Conservation (phyloP, 2,113 vertebrate species). For the Eptatretus burgeri region DNA sequence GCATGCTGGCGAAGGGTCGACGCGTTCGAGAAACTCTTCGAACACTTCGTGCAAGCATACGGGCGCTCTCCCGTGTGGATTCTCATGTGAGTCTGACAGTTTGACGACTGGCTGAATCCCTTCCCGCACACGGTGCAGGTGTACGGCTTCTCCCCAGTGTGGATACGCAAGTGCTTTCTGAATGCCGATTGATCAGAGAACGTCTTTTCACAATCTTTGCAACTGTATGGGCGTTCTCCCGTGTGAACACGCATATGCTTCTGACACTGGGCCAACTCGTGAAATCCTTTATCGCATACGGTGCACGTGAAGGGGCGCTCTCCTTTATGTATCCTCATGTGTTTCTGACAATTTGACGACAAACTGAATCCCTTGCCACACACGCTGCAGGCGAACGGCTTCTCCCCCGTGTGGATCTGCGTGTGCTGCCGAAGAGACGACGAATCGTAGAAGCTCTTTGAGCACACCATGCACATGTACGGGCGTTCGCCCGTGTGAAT, state of each 20-base stretch:
- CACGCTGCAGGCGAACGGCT: not conserved
- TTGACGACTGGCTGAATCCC: not conserved
- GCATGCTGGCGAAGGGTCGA: too few relatives aligned
- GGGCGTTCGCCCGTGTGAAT: constrained; percentile 5
- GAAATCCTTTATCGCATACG: not conserved
- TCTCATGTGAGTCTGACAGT: not conserved
- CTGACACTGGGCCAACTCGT: not conserved
- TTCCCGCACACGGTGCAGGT: constrained; percentile 5
- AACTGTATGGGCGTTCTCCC: not conserved
- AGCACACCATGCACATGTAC: constrained; percentile 1
- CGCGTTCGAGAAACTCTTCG: too few relatives aligned
- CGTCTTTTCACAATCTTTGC: not conserved
- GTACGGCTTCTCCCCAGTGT: constrained; percentile 6
- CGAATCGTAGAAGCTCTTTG: not conserved
- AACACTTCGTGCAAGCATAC: not conserved
- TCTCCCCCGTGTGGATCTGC: not conserved
- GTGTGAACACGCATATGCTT: constrained; percentile 5
- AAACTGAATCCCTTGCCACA: not conserved
- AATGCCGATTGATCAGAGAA: not conserved
- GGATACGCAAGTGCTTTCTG: not conserved
- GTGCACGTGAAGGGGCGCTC: not conserved
- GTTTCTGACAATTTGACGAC: not conserved
- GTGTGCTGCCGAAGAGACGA: not conserved
- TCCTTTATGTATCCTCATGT: not conserved
- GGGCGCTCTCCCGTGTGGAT: constrained; percentile 4